Conservation (phyloP, 1,140 invertebrate genomes). For the Batillaria attramentaria region DNA sequence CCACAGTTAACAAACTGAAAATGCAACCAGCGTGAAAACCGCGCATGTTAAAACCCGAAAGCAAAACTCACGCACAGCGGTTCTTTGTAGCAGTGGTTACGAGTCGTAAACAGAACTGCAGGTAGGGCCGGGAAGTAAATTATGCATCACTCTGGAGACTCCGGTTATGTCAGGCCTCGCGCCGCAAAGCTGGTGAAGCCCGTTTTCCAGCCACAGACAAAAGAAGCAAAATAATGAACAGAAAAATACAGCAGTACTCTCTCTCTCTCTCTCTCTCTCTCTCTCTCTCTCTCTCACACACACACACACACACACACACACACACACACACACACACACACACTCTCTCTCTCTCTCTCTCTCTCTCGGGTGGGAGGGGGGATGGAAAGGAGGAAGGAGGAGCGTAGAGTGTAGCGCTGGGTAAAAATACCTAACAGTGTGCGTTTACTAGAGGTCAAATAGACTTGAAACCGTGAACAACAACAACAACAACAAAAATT, state of each 20-base stretch:
- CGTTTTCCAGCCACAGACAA: not conserved
- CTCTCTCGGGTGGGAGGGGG: not conserved
- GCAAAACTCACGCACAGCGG: too few relatives aligned
- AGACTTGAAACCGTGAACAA: not conserved
- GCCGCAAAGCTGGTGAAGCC: not conserved
- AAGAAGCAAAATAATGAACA: not conserved
- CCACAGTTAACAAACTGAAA: too few relatives aligned
- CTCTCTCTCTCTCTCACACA: not conserved
- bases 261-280: not conserved
- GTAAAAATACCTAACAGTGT: not conserved
- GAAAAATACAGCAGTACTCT: not conserved
- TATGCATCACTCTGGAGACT: not conserved
- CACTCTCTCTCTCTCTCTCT: not conserved
- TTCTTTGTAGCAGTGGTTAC: not conserved
- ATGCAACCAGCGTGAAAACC: too few relatives aligned
- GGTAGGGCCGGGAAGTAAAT: not conserved
- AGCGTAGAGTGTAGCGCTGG: not conserved
- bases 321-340: constrained; percentile 19
- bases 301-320: constrained; percentile 7
- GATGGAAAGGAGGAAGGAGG: not conserved
- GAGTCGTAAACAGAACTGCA: not conserved
- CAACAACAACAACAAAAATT: not conserved
- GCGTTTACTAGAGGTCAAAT: not conserved
- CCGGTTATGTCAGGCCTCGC: not conserved
- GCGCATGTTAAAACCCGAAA: too few relatives aligned